phyloP scores from a whole-genome alignment of 1,140 invertebrate genomes.

The silkworm (Bombyx mori) region ASM3026992v2 NC_085117.1:12089501-12090000 shows the following conservation, averaged over 20 bases:
- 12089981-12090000: too few relatives aligned
- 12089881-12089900: too few relatives aligned
- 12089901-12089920: too few relatives aligned
- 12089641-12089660: constrained; percentile 63
- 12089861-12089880: too few relatives aligned
- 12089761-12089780: constrained; percentile 39
- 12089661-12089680: constrained; percentile 62
- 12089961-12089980: too few relatives aligned
- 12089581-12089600: constrained; percentile 55
- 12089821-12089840: too few relatives aligned
- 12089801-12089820: too few relatives aligned
- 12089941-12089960: too few relatives aligned
- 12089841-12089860: too few relatives aligned
- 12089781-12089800: constrained; percentile 1
- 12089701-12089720: constrained; percentile 67
- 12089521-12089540: constrained; percentile 72
- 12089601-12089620: constrained; percentile 56
- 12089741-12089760: constrained; percentile 65
- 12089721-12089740: constrained; percentile 62
- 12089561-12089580: constrained; percentile 62
- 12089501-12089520: constrained; percentile 72
- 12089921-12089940: too few relatives aligned
- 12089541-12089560: constrained; percentile 63
- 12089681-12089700: constrained; percentile 63
- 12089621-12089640: constrained; percentile 60